Evolutionary conservation across 2,113 vertebrate species (phyloP).

Genomic region (Cyanistes caeruleus): DNA sequence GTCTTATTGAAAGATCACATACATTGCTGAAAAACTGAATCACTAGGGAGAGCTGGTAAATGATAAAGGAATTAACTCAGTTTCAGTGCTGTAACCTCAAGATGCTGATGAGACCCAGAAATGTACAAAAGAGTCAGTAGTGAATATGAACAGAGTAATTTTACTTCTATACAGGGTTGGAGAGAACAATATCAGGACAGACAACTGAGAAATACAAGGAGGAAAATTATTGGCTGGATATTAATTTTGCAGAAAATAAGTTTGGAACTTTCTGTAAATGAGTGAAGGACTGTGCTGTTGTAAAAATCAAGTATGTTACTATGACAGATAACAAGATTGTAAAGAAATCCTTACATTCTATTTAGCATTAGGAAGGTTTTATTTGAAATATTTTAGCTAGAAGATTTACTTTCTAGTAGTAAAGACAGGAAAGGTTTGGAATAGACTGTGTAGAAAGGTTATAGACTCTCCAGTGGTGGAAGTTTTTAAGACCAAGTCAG

Average conservation of each 20-base stretch:
- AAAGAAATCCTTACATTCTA: not conserved
- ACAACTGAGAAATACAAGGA: not conserved
- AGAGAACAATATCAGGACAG: not conserved
- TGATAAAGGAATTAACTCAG: not conserved
- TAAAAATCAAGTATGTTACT: not conserved
- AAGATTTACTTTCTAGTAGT: not conserved
- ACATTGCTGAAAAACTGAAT: not conserved
- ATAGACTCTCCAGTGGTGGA: not conserved
- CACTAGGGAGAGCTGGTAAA: not conserved
- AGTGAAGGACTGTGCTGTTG: not conserved
- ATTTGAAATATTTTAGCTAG: not conserved
- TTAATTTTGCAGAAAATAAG: not conserved
- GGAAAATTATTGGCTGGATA: not conserved
- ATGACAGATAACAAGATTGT: not conserved
- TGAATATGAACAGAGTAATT: not conserved
- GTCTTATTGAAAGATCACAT: not conserved
- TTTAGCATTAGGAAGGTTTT: not conserved
- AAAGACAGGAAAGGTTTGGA: not conserved
- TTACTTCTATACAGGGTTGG: not conserved
- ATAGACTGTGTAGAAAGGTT: not conserved
- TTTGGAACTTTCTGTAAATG: not conserved
- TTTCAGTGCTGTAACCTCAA: not conserved
- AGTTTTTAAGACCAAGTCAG: not conserved
- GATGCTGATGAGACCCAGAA: not conserved
- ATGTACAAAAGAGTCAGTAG: not conserved